phyloP scores from a whole-genome alignment of 2,888 invertebrate genomes.

The Diogma glabrata region DNA sequence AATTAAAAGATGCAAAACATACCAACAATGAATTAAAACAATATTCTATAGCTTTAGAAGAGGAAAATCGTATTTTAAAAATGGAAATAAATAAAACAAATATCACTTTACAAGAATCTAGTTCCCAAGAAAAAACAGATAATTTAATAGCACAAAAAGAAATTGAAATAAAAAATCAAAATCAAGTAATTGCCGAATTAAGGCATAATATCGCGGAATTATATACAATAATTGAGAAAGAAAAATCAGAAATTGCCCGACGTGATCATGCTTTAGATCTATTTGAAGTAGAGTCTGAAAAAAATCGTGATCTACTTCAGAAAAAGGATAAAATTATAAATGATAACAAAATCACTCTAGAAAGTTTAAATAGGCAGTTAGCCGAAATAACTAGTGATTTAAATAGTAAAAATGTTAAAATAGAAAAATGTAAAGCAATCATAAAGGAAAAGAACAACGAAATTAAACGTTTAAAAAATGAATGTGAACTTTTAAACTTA shows the following conservation, averaged over 20 bases:
- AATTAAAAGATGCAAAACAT: slow-evolving; percentile 26
- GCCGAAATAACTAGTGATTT: slow-evolving; percentile 39
- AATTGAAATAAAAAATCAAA: slow-evolving; percentile 5
- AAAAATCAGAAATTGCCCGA: neutral
- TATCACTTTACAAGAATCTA: neutral
- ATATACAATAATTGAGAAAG: neutral
- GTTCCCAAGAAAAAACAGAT: neutral
- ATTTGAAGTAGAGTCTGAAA: slow-evolving; percentile 15
- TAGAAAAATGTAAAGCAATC: slow-evolving; percentile 40
- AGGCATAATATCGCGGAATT: no score
- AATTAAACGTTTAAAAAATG: slow-evolving; percentile 33
- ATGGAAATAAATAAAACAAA: neutral
- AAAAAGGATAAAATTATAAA: neutral
- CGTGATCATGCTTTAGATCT: slow-evolving; percentile 10
- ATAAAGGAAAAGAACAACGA: slow-evolving; percentile 45
- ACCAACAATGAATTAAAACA: neutral
- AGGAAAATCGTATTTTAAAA: neutral
- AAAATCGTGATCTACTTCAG: slow-evolving; percentile 13
- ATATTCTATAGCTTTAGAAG: neutral
- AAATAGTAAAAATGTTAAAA: slow-evolving; percentile 41
- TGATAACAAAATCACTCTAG: slow-evolving; percentile 11
- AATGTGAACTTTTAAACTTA: slow-evolving; percentile 17
- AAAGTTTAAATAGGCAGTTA: slow-evolving; percentile 28
- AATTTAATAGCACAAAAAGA: neutral
- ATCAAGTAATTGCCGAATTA: slow-evolving; percentile 5